Conservation (phyloP, 2,888 invertebrate species). For the Ditylenchus weischeri region DNA sequence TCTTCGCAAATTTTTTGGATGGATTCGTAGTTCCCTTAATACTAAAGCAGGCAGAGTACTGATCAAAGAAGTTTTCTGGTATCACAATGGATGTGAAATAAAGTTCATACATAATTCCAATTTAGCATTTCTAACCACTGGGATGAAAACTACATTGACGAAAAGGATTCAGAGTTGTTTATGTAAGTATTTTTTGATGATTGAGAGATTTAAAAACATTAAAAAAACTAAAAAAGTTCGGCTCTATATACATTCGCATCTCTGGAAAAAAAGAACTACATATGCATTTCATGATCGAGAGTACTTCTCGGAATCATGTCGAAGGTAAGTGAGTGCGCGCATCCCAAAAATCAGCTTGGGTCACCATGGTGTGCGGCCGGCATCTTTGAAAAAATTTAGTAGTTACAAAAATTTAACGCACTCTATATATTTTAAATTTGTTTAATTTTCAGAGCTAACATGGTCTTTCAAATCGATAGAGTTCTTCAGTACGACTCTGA, state of each 20-base stretch:
- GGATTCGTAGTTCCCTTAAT: not conserved
- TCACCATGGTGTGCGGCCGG: too few species aligned
- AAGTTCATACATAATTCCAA: not conserved
- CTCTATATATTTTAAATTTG: not conserved
- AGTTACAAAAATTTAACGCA: too few species aligned
- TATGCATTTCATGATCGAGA: too few species aligned
- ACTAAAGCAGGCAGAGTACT: not conserved
- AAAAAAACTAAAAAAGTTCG: too few species aligned
- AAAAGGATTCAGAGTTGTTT: not conserved
- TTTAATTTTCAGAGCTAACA: not conserved
- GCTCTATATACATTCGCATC: too few species aligned
- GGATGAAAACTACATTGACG: constrained; percentile 9
- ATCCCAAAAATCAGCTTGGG: too few species aligned
- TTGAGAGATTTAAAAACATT: too few species aligned
- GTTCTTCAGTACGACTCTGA: constrained; percentile 2
- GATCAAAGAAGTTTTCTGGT: constrained; percentile 9
- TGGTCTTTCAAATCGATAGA: not conserved
- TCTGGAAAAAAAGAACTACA: too few species aligned
- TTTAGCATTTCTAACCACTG: constrained; percentile 3
- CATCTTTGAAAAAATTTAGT: too few species aligned
- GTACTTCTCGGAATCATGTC: too few species aligned
- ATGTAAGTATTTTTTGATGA: not conserved
- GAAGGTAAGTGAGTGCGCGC: too few species aligned
- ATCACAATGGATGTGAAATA: not conserved
- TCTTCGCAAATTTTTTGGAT: constrained; percentile 3